A percentile compares a stretch with the other conserved stretches of the same genome.
Conservation (phyloP, 2,797 vertebrate genomes). For the Eurystomus glaucurus region DNA sequence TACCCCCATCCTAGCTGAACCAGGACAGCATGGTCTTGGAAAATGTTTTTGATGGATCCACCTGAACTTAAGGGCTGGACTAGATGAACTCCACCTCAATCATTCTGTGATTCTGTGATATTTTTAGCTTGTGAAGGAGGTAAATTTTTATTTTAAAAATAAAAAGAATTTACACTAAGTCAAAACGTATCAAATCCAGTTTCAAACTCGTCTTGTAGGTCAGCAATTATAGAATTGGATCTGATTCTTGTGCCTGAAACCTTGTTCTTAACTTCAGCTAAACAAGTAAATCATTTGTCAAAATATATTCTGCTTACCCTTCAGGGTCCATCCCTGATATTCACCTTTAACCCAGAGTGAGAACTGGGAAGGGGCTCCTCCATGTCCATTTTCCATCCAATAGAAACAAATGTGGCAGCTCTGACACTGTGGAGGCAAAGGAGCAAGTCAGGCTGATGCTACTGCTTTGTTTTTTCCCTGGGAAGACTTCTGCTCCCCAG, state of each 20-base stretch:
- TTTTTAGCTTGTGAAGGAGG: background rate
- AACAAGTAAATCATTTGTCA: background rate
- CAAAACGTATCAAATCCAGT: background rate
- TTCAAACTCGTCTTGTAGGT: background rate
- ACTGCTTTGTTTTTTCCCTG: background rate
- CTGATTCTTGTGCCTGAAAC: background rate
- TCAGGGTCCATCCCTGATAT: background rate
- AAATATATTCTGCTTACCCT: background rate
- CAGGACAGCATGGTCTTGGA: no score
- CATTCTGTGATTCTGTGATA: background rate
- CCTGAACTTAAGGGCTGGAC: background rate
- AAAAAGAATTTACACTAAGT: background rate
- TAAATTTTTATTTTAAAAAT: background rate
- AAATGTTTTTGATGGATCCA: fast-evolving
- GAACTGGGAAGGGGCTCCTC: fast-evolving
- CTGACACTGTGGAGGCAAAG: background rate
- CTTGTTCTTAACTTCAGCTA: background rate
- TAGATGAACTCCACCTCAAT: fast-evolving
- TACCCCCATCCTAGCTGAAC: no score
- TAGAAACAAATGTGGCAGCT: background rate
- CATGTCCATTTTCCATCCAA: background rate
- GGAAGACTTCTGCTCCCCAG: background rate
- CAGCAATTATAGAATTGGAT: background rate
- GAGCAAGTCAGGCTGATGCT: background rate
- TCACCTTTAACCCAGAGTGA: background rate